Base-by-base conservation (phyloP, 2,888 invertebrate genomes). In the Lingula anatina region DNA sequence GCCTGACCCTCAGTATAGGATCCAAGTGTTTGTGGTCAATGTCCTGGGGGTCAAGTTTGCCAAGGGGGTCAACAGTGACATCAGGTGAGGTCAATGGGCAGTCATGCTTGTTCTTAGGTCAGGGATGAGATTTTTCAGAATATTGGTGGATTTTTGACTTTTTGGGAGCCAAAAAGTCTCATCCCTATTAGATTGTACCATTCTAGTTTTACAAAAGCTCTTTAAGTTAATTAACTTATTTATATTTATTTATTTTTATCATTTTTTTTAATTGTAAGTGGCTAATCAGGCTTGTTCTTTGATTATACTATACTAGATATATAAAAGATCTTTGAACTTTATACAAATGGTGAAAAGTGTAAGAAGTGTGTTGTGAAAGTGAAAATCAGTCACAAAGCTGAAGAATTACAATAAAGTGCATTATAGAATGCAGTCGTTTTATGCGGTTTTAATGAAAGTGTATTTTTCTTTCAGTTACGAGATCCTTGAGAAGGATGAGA, bases 31-130 rank as follows among this genome's bases (percentile, higher is more conserved):
- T 58, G 67, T 70, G 5, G 71, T 75, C 35, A 74, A 73, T 46
- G 67, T 76, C 18, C 65, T 73, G 7, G 76, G 76, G 3, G 56
- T 57, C 31, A 57, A 60, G 37, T 76, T 76, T 53, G 47, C 62
- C 36, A 57, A 59, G 23, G 58, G 64, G 1, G 63, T 71, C 37
- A 68, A 68, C 60, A 75, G 74, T 55, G 68, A 73, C 53, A 67
- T 71, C 53, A 74, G 73, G 74, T 74, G 48, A 47, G 37, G n/a
- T 42, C 12, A 40, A 1, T 15, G 2, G 31, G 15, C 31, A 15
- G 31, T 9, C 39, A 7, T 18, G 20, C 15, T 39, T 25, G 12
- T 25, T 15, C 44, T 44, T 26, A 26, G 20, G 23, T 23, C n/a
- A 23, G 4, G 24, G n/a, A 31, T 12, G n/a, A n/a, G n/a, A n/a